Evolutionary conservation across 2,888 invertebrate genomes (phyloP), one percentile per base, ranked within the genome.

Genomic region (Amblyteles armatorius): DNA sequence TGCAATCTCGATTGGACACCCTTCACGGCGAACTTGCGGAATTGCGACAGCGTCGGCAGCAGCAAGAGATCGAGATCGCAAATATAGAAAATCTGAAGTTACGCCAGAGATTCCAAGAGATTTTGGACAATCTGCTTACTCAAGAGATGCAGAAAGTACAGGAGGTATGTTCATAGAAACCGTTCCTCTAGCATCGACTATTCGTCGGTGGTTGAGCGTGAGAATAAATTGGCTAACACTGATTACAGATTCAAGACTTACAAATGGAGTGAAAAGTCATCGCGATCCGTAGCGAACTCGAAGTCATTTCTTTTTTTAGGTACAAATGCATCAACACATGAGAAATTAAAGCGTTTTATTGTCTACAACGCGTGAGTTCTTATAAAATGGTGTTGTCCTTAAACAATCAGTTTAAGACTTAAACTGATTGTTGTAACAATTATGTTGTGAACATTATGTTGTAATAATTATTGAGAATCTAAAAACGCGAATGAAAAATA

Each of bases 61-160:
- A 97, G 89, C 98, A 98, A 87, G 97, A 98, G 90, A 95, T 96
- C 87, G 97, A 98, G 94, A 96, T 98, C 85, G 96, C 97, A 29
- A 97, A 96, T 67, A 97, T 98, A 92, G 98, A 98, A 92, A 98
- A 98, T 93, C 94, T 96, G 86, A 97, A 97, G 13, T 94, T 98
- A 16, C 95, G 97, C 69, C 97, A 98, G 93, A 95, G 98, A 77
- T 97, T 99, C 93, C 96, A 97, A 92, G 97, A 97, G 87, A 97
- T 96, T 74, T 94, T 98, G 36, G 97, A 98, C 87, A 96, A 96
- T 89, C 94, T 98, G 13, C 95, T 97, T 86, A 92, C 94, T 44
- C 96, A 97, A 90, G 97, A 98, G 91, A 97, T 98, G 88, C 95
- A 96, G 88, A 97, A 96, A 89, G 96, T 97, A 86, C 97, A 97